Evolutionary conservation across 2,797 vertebrate genomes (phyloP).

Genomic region (Meda fulgida): DNA sequence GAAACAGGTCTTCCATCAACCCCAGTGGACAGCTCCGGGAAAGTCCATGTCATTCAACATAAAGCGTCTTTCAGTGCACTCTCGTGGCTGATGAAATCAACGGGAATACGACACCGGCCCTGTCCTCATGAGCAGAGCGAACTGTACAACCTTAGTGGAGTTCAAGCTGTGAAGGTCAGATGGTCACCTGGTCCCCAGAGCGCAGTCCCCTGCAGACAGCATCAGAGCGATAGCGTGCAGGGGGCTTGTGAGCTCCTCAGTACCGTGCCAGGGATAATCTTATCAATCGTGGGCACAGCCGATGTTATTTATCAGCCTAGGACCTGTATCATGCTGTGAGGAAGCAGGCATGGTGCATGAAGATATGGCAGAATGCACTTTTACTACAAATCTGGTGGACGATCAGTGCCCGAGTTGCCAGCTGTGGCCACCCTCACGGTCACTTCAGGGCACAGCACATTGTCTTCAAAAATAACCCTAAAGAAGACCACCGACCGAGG

Average conservation of each 20-base stretch:
- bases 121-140: constrained; percentile 5
- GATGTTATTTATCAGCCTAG: constrained; percentile 29
- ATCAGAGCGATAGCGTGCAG: constrained; percentile 16
- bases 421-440: constrained; percentile 5
- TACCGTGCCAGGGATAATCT: constrained; percentile 20
- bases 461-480: constrained; percentile 50
- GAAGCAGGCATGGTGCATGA: background rate
- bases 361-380: background rate
- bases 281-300: constrained; percentile 36
- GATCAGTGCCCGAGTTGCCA: constrained; percentile 3
- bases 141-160: background rate
- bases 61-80: background rate
- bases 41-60: constrained; percentile 11
- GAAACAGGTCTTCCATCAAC: constrained; percentile 30
- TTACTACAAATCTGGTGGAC: constrained; percentile 1
- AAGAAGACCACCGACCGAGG: constrained; percentile 47
- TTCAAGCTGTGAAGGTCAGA: constrained; percentile 29
- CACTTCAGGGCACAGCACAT: constrained; percentile 26
- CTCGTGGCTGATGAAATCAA: background rate
- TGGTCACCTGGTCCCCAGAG: constrained; percentile 15
- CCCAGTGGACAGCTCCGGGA: background rate
- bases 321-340: constrained; percentile 29
- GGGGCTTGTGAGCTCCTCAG: constrained; percentile 13
- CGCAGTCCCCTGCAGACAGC: constrained; percentile 29
- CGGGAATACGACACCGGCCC: background rate